Conservation (phyloP, 2,888 invertebrate species). For the Amblyjoppa proteus region DNA sequence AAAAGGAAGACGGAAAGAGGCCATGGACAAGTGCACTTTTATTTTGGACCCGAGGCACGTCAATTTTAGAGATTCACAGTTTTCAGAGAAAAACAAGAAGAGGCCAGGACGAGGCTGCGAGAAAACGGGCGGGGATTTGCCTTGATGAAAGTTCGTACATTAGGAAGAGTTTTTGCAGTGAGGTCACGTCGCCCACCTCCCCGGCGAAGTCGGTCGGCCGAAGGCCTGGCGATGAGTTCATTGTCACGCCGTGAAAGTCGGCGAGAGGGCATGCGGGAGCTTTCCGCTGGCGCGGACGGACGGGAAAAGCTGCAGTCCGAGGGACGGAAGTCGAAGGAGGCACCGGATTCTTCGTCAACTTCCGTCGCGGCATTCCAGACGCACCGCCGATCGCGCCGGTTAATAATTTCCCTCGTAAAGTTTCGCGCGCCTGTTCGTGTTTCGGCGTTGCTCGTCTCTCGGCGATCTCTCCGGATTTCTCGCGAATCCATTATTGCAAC, state of each 20-base stretch:
- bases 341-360: slow-evolving; percentile 15
- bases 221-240: slow-evolving; percentile 72
- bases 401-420: neutral
- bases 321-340: neutral
- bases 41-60: slow-evolving; percentile 58
- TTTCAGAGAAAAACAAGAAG: slow-evolving; percentile 26
- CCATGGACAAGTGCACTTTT: slow-evolving; percentile 57
- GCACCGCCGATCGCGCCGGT: neutral
- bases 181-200: slow-evolving; percentile 72
- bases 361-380: neutral
- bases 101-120: slow-evolving; percentile 42
- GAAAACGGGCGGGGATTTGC: slow-evolving; percentile 63
- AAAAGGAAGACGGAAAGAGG: slow-evolving; percentile 20
- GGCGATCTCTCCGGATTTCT: neutral
- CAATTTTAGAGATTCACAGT: slow-evolving; percentile 18
- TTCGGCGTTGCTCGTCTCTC: neutral
- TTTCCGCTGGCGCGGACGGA: slow-evolving; percentile 28
- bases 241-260: slow-evolving; percentile 68
- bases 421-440: neutral
- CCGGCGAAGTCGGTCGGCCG: slow-evolving; percentile 49
- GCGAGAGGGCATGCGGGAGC: slow-evolving; percentile 42
- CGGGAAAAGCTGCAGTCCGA: neutral
- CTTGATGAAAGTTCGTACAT: slow-evolving; percentile 72
- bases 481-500: slow-evolving; percentile 21
- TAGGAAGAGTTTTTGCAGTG: slow-evolving; percentile 71